Conservation (phyloP, 2,888 invertebrate species). For the Diaperis boleti region DNA sequence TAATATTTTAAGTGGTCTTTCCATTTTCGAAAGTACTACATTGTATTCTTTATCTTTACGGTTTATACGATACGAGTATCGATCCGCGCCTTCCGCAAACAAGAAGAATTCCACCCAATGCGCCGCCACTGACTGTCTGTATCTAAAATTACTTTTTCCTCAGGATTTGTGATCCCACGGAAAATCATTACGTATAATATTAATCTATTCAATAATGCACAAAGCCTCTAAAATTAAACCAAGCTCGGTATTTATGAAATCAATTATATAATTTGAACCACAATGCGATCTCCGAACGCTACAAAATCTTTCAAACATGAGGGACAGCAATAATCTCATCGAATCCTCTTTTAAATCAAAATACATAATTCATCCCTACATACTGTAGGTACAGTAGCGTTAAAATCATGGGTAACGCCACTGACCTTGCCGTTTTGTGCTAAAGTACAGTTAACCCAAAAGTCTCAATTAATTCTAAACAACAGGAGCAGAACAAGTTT, state of each 20-base stretch:
- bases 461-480: conserved; percentile 6
- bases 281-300: too few species aligned
- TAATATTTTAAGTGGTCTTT: too few species aligned
- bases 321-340: too few species aligned
- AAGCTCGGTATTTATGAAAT: conserved; percentile 15
- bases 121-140: background rate
- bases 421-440: conserved; percentile 23
- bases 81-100: too few species aligned
- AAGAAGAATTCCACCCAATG: background rate
- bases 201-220: background rate
- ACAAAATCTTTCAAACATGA: too few species aligned
- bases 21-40: too few species aligned
- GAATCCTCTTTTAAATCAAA: background rate
- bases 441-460: conserved; percentile 30
- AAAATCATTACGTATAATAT: conserved; percentile 3
- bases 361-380: background rate
- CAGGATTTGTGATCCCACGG: background rate
- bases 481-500: background rate
- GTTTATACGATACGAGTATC: background rate
- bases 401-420: conserved; percentile 14
- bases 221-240: conserved; percentile 22
- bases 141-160: background rate
- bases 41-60: too few species aligned
- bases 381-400: background rate
- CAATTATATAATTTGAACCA: too few species aligned